Evolutionary conservation across 2,113 vertebrate genomes (phyloP), one percentile per base, ranked within the genome.

Genomic region (Apteryx owenii): DNA sequence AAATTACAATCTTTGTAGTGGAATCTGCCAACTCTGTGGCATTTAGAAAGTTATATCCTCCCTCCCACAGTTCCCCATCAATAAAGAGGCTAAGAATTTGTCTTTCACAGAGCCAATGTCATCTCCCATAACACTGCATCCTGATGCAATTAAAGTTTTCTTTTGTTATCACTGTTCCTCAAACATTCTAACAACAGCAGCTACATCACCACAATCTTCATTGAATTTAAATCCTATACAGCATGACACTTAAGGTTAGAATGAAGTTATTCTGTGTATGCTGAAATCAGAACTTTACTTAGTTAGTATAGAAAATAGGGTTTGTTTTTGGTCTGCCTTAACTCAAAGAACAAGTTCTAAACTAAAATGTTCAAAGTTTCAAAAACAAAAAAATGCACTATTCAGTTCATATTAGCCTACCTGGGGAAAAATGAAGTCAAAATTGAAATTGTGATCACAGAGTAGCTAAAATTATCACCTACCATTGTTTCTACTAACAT

Each of bases 201-300:
- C 13, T 16, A 83, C 21, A 58, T 7, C 9, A 61, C 40, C 33
- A 54, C 42, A 54, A 19, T 25, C 6, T 0, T 56, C 36, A 77
- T 23, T 25, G n/a, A 53, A 73, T 81, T 89, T 68, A 87, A 53
- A 75, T 85, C 31, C n/a, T 61, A n/a, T 21, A 10, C 19, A 60
- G 13, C 17, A 25, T 7, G 9, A 20, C 44, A 88, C 31, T 53
- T 36, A 8, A n/a, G 62, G 19, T 71, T 54, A 60, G 29, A 71
- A 48, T 62, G 6, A 76, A 72, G 38, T 31, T 71, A 46, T 4
- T 79, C 73, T 60, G 4, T 42, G 91, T 71, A n/a, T 42, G 60
- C 26, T 70, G 65, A 90, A 88, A 88, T 46, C 58, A 86, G 53
- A 88, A 81, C 9, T 81, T 77, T 19, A 12, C 26, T 81, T 77